phyloP scores from a whole-genome alignment of 2,113 vertebrate genomes.

The Actenoides hombroni region DNA sequence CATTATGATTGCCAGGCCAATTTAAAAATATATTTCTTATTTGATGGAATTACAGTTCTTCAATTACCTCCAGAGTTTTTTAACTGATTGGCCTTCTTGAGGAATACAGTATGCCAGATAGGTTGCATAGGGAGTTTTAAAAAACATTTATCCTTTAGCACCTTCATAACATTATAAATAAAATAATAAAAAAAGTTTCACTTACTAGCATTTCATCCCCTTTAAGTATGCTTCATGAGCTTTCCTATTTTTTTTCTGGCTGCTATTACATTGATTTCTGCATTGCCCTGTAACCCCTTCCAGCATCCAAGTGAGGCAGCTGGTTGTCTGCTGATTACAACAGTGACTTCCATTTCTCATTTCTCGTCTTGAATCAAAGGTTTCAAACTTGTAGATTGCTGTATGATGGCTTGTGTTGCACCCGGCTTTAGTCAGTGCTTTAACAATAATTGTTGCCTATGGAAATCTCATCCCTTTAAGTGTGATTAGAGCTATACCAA shows the following conservation, averaged over 20 bases:
- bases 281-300: background rate
- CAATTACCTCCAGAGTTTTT: slow-evolving; percentile 23
- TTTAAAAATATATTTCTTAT: slow-evolving; percentile 20
- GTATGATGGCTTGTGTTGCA: background rate
- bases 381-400: slow-evolving; percentile 15
- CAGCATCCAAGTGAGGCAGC: background rate
- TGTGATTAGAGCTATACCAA: background rate
- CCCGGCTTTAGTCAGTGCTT: background rate
- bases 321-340: background rate
- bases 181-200: background rate
- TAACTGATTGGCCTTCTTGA: slow-evolving; percentile 35
- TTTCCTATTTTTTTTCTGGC: background rate
- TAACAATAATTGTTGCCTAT: background rate
- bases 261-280: background rate
- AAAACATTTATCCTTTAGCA: background rate
- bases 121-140: background rate
- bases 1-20: background rate
- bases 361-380: background rate
- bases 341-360: background rate
- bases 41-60: slow-evolving; percentile 14
- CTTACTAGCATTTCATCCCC: background rate
- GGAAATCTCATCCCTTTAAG: background rate
- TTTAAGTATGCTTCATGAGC: background rate
- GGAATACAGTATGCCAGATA: background rate
- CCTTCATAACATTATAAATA: background rate